phyloP scores from a whole-genome alignment of 2,113 vertebrate genomes.

The Bagarius yarrelli region DNA sequence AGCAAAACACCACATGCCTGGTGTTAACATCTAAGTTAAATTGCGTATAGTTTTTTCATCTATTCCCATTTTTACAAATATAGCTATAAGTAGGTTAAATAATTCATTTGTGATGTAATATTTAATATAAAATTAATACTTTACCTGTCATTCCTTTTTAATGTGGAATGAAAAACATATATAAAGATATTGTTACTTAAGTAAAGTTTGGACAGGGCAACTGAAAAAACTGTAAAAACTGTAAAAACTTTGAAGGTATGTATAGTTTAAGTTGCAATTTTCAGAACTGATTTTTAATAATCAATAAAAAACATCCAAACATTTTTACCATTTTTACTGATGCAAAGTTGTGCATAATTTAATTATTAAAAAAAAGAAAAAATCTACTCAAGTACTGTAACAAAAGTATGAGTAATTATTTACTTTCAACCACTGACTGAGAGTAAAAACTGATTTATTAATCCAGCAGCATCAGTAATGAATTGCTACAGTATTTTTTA shows the following conservation, averaged over 20 bases:
- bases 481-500: neutral
- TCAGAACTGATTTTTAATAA: no score
- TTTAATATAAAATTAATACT: neutral
- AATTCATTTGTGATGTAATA: neutral
- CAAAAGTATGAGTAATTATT: neutral
- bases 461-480: neutral
- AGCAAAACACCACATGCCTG: slow-evolving; percentile 28
- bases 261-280: no score
- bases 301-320: no score
- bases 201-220: neutral
- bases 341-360: no score
- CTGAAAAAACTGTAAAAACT: no score
- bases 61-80: neutral
- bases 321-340: no score
- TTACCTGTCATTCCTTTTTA: neutral
- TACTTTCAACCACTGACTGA: neutral
- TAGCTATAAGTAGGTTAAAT: neutral
- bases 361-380: no score
- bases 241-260: no score
- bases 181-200: neutral
- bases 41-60: neutral
- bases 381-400: neutral
- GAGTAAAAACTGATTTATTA: neutral
- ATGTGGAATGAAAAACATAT: neutral
- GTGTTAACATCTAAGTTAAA: neutral